A percentile compares a stretch with the other conserved stretches of the same genome.
Evolutionary conservation across 2,113 vertebrate species (phyloP).

Genomic region (Vulpes vulpes): DNA sequence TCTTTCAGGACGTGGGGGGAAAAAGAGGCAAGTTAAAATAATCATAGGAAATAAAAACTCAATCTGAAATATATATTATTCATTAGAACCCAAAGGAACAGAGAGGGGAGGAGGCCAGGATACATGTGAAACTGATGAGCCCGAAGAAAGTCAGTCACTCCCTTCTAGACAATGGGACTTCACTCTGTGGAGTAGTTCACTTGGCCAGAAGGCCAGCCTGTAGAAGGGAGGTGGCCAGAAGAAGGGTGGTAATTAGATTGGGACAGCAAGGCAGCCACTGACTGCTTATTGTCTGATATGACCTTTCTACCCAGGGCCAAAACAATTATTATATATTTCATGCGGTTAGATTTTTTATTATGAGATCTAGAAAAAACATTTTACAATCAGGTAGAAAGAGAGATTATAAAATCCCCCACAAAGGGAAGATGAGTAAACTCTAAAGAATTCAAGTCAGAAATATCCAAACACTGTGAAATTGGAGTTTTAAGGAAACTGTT

Average conservation of each 20-base stretch:
- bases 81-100: background rate
- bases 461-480: background rate
- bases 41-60: slow-evolving; percentile 13
- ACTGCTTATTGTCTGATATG: background rate
- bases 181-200: too few relatives aligned
- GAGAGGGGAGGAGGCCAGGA: background rate
- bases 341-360: background rate
- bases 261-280: background rate
- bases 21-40: background rate
- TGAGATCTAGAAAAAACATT: background rate
- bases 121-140: background rate
- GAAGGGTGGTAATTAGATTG: background rate
- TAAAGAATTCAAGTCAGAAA: background rate
- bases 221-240: background rate
- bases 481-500: background rate
- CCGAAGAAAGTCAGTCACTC: background rate
- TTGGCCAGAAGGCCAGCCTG: background rate
- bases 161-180: background rate
- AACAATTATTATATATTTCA: background rate
- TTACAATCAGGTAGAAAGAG: background rate
- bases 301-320: background rate
- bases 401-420: background rate
- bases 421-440: background rate
- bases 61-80: background rate
- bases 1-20: background rate